These are phyloP conservation scores for Spodoptera exigua DNA, from an alignment of 2,888 invertebrate species.

Conservation along the genomic window DNA sequence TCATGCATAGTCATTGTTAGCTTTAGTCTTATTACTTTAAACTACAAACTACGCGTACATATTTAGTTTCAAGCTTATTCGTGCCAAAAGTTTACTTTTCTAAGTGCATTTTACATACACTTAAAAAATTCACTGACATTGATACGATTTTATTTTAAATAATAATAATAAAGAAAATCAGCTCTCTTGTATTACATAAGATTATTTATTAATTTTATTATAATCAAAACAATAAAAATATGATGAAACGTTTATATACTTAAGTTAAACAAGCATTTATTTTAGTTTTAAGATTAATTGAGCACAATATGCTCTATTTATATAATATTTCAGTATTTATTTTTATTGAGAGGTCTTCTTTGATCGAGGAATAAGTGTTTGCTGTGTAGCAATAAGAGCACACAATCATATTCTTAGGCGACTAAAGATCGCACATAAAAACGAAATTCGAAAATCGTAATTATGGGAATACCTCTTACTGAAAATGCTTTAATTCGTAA, in stretches of 20 bases:
- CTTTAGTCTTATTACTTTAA: conserved; percentile 73
- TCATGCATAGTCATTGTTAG: conserved; percentile 82
- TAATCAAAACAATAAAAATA: conserved; percentile 26
- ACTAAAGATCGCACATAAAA: conserved; percentile 48
- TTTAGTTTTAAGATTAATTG: conserved; percentile 52
- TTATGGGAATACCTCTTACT: conserved; percentile 60
- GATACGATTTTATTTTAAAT: conserved; percentile 54
- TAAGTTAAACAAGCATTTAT: conserved; percentile 60
- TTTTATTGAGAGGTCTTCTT: conserved; percentile 58
- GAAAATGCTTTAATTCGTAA: conserved; percentile 65
- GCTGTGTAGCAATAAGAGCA: conserved; percentile 25
- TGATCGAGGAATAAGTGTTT: conserved; percentile 19
- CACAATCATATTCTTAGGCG: conserved; percentile 28
- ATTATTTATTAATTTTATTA: conserved; percentile 73
- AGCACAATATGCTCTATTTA: conserved; percentile 35
- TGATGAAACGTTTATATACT: conserved; percentile 23
- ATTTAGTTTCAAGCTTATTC: conserved; percentile 68
- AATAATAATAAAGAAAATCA: conserved; percentile 53
- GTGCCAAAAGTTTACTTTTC: conserved; percentile 64
- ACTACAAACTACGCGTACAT: conserved; percentile 57
- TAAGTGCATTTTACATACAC: conserved; percentile 55
- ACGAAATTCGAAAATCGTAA: conserved; percentile 44
- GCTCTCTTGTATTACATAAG: conserved; percentile 79
- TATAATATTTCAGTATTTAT: conserved; percentile 50
- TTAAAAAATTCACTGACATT: conserved; percentile 30